Evolutionary conservation across 2,888 invertebrate species (phyloP), one percentile per base, ranked within the genome.

Genomic region (Bhutanitis thaidina): DNA sequence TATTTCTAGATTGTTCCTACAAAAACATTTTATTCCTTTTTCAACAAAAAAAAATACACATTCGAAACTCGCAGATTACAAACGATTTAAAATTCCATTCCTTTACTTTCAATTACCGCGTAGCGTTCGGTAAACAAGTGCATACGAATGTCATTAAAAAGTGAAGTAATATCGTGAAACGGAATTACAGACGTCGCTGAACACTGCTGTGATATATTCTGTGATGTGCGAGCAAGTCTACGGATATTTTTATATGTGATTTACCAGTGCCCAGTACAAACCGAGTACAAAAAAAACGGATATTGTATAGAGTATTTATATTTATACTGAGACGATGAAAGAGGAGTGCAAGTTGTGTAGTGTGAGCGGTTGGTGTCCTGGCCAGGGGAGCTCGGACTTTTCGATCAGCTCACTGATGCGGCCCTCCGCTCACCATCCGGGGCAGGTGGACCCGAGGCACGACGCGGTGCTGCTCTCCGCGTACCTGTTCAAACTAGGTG

Each of bases 271-370:
- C 86, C 80, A 82, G 89, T 89, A 89, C 89, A 88, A 86, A 87
- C 87, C 88, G 86, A 89, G 89, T 89, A 89, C 89, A 86, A 87
- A 83, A 88, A 87, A 88, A 87, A 80, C 82, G 86, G 85, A 82
- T 69, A 12, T 12, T 34, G 7, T 34, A 71, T 37, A 51, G 35
- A 46, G 12, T 37, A 40, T 51, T 44, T 50, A 50, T 51, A 51
- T 51, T 51, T 51, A 51, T 30, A 51, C 34, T 15, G 25, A 77
- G 64, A 41, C 13, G 50, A 90, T 90, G 90, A 90, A 90, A 75
- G 88, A 90, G 69, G 89, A 90, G 77, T 90, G 89, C 64, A 87
- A 86, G 61, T 71, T 85, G 80, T 90, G 89, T 69, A 85, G 82
- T 80, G 81, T 78, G 52, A 78, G 84, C 69, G 83, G 85, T 57